These are phyloP conservation scores for Tricholaema leucomelas DNA, from an alignment of 2,113 vertebrate species.

Conservation along the genomic window DNA sequence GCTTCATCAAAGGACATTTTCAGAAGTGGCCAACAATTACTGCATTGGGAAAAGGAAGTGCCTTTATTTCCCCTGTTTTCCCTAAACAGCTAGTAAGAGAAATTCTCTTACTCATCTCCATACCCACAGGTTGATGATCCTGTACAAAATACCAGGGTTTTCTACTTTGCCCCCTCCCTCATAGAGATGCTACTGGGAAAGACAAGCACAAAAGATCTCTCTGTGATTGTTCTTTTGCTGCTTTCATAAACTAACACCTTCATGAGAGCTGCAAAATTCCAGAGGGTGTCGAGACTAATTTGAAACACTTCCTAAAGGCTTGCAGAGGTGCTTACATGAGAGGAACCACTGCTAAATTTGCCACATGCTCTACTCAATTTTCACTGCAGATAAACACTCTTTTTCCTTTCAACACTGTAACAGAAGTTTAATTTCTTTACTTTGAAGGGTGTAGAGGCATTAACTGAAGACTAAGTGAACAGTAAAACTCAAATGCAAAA, in stretches of 20 bases:
- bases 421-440: constrained; percentile 4
- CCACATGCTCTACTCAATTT: background rate
- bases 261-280: constrained; percentile 19
- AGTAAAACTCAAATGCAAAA: background rate
- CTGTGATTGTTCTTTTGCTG: background rate
- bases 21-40: background rate
- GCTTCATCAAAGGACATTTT: background rate
- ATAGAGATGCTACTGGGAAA: background rate
- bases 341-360: constrained; percentile 23
- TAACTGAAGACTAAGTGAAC: background rate
- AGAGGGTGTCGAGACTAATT: constrained; percentile 32
- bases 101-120: background rate
- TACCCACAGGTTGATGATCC: background rate
- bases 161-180: background rate
- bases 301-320: constrained; percentile 39
- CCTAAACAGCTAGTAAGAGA: background rate
- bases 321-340: constrained; percentile 12
- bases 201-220: background rate
- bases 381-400: background rate
- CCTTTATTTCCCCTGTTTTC: background rate
- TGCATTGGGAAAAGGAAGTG: background rate
- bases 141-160: background rate
- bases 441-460: background rate
- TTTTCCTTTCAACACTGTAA: background rate
- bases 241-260: constrained; percentile 60